A percentile compares a stretch with the other conserved stretches of the same genome.
Conservation (phyloP, 2,888 invertebrate species). For the Leuctra nigra region DNA sequence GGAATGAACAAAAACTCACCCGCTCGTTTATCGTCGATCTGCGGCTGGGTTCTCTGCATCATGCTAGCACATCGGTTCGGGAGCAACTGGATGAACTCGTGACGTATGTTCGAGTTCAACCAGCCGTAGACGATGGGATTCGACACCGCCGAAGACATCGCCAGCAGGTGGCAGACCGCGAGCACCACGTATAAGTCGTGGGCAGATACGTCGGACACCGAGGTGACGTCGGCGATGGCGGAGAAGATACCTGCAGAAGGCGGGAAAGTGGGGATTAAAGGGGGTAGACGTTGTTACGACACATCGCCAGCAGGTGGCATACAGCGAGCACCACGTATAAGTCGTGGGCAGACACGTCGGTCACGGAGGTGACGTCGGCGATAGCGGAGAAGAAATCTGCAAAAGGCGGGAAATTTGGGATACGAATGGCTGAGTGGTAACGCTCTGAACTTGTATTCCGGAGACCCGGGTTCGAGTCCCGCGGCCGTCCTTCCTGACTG, state of each 20-base stretch:
- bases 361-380: conserved; percentile 20
- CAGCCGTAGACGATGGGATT: conserved; percentile 55
- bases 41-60: conserved; percentile 7
- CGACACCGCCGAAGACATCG: conserved; percentile 50
- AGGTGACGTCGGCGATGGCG: conserved; percentile 22
- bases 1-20: conserved; percentile 16
- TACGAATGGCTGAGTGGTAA: too few relatives aligned
- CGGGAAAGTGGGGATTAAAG: not conserved
- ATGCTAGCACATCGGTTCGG: conserved; percentile 25
- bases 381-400: conserved; percentile 24
- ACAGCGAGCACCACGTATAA: conserved; percentile 43
- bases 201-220: conserved; percentile 15
- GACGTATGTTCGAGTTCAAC: conserved; percentile 52
- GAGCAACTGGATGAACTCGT: conserved; percentile 40
- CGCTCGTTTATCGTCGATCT: conserved; percentile 12
- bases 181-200: conserved; percentile 39
- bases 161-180: conserved; percentile 49
- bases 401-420: too few relatives aligned
- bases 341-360: conserved; percentile 25
- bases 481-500: too few relatives aligned
- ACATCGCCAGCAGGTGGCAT: conserved; percentile 50
- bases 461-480: too few relatives aligned
- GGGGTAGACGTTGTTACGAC: not conserved
- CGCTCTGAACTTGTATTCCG: too few relatives aligned
- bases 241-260: conserved; percentile 22